Evolutionary conservation across 1,140 invertebrate species (phyloP).

Genomic region (Diorhabda sublineata): DNA sequence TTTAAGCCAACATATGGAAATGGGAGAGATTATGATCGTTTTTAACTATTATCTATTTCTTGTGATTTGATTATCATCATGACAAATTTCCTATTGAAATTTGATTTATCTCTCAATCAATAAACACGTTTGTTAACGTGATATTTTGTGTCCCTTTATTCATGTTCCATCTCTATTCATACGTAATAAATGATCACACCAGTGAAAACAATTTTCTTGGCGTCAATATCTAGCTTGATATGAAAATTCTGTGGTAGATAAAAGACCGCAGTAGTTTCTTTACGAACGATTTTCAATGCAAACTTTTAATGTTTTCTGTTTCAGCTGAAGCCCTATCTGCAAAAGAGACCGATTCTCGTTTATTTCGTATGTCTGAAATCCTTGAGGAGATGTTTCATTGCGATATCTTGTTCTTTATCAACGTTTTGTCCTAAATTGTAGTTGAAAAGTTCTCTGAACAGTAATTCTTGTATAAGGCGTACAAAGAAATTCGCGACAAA

Average conservation of each 20-base stretch:
- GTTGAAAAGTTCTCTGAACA: not conserved
- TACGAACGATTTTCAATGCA: not conserved
- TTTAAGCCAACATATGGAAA: no score
- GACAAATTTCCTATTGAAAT: no score
- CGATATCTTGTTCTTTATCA: not conserved
- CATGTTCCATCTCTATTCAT: no score
- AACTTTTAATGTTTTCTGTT: slow-evolving; percentile 1
- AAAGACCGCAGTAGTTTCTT: not conserved
- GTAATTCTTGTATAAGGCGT: no score
- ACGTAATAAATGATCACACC: no score
- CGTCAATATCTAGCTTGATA: not conserved
- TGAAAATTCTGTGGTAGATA: not conserved
- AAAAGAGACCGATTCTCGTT: not conserved
- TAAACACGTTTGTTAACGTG: no score
- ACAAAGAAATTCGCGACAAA: no score
- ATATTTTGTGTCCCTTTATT: no score
- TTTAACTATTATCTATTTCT: no score
- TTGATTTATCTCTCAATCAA: no score
- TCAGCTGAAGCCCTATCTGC: not conserved
- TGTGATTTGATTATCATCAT: no score
- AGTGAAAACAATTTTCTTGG: not conserved
- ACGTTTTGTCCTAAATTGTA: not conserved
- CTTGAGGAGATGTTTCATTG: slow-evolving; percentile 2
- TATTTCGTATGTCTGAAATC: not conserved
- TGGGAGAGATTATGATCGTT: no score